Evolutionary conservation across 1,140 invertebrate species (phyloP).

Genomic region (Branchinecta lynchi): DNA sequence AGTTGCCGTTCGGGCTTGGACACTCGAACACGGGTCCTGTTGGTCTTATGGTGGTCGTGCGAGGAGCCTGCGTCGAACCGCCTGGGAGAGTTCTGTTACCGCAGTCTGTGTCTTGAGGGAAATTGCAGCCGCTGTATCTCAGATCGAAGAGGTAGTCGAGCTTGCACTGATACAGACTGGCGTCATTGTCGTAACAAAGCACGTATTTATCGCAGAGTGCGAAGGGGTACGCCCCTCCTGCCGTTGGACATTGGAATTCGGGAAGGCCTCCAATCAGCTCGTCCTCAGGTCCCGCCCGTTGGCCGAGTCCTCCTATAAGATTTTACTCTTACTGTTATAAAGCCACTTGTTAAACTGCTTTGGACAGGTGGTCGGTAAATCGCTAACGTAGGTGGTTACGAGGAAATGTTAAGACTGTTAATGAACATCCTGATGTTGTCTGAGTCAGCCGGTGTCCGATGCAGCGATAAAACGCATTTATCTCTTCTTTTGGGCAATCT

Average conservation of each 20-base stretch:
- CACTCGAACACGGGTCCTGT: background rate
- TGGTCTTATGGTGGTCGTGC: background rate
- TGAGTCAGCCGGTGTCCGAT: too few species aligned
- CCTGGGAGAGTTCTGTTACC: slow-evolving; percentile 19
- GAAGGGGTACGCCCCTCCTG: slow-evolving; percentile 13
- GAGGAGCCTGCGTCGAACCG: slow-evolving; percentile 12
- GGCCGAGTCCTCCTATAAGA: background rate
- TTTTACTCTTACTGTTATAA: too few species aligned
- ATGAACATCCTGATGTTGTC: too few species aligned
- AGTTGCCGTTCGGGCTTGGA: slow-evolving; percentile 4
- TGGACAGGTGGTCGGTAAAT: too few species aligned
- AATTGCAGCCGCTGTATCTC: slow-evolving; percentile 18
- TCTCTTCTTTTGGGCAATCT: too few species aligned
- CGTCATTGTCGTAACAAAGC: slow-evolving; percentile 10
- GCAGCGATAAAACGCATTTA: too few species aligned
- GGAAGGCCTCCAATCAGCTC: background rate
- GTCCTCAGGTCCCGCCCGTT: background rate
- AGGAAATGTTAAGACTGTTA: too few species aligned
- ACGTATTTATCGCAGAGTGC: slow-evolving; percentile 18
- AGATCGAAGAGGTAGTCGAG: slow-evolving; percentile 20
- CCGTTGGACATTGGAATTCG: background rate
- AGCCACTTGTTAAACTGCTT: too few species aligned
- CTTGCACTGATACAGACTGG: slow-evolving; percentile 11
- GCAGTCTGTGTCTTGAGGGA: slow-evolving; percentile 20
- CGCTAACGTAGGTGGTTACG: too few species aligned